Percentiles rank a stretch among this genome's conserved stretches.
Conservation (phyloP, 1,140 invertebrate species). For the Bombus waltoni region DNA sequence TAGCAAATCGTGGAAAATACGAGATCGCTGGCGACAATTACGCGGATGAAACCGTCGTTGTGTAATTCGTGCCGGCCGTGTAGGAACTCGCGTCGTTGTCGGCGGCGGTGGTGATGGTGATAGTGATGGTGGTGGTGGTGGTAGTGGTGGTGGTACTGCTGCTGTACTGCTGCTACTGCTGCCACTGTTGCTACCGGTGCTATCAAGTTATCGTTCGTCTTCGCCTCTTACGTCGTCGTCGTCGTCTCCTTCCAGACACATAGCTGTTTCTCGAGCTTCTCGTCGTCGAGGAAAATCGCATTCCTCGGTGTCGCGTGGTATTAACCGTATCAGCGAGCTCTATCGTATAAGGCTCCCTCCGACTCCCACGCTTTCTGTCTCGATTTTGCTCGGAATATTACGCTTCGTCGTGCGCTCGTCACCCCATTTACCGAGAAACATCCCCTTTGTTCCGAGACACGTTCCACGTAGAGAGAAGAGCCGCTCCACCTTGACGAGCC, state of each 20-base stretch:
- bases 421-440: slow-evolving; percentile 52
- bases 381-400: slow-evolving; percentile 50
- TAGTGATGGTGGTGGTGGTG: too few species aligned
- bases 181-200: background rate
- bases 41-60: slow-evolving; percentile 52
- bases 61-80: slow-evolving; percentile 33
- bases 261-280: slow-evolving; percentile 37
- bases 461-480: slow-evolving; percentile 24
- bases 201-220: slow-evolving; percentile 61
- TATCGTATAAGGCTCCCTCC: slow-evolving; percentile 30
- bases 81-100: background rate
- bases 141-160: rapidly evolving
- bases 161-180: too few species aligned
- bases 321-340: slow-evolving; percentile 42
- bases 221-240: slow-evolving; percentile 18
- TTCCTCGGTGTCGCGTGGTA: slow-evolving; percentile 46
- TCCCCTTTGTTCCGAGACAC: slow-evolving; percentile 52
- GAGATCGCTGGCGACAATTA: slow-evolving; percentile 27
- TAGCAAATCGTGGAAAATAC: background rate
- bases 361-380: background rate
- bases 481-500: slow-evolving; percentile 36
- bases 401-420: slow-evolving; percentile 31
- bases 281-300: slow-evolving; percentile 48
- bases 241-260: background rate
- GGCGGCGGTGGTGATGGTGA: rapidly evolving